A percentile compares a stretch with the other conserved stretches of the same genome.
Evolutionary conservation across 2,888 invertebrate genomes (phyloP).

Genomic region (Drosophila infuscata): DNA sequence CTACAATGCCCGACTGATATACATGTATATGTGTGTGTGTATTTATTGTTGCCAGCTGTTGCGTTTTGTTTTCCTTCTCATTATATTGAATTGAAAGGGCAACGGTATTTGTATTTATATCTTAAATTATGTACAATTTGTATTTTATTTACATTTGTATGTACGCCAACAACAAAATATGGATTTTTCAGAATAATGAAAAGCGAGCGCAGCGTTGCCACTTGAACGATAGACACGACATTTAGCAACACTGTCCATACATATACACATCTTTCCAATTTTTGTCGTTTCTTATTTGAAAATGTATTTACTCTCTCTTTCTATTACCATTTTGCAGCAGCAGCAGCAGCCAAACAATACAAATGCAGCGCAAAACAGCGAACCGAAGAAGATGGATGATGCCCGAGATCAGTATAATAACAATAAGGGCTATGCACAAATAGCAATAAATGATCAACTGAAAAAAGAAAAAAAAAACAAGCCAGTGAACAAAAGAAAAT

Average conservation of each 20-base stretch:
- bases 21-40: not conserved
- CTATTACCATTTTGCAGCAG: slow-evolving; percentile 22
- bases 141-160: not conserved
- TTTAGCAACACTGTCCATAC: slow-evolving; percentile 40
- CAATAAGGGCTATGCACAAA: slow-evolving; percentile 52
- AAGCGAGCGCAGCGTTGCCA: slow-evolving; percentile 42
- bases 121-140: not conserved
- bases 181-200: not conserved
- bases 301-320: not conserved
- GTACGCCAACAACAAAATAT: not conserved
- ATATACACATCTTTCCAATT: slow-evolving; percentile 25
- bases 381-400: slow-evolving; percentile 63
- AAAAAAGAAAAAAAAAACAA: slow-evolving; percentile 8
- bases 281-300: slow-evolving; percentile 45
- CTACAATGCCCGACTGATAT: slow-evolving; percentile 11
- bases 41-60: slow-evolving; percentile 41
- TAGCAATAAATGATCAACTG: slow-evolving; percentile 38
- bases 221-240: slow-evolving; percentile 16
- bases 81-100: slow-evolving; percentile 24
- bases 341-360: slow-evolving; percentile 41
- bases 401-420: slow-evolving; percentile 39
- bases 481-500: slow-evolving; percentile 51
- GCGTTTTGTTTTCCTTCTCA: not conserved
- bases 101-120: slow-evolving; percentile 13
- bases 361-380: slow-evolving; percentile 61